Base-by-base conservation (phyloP, 2,888 invertebrate species). In the Ormyrus thymus region DNA sequence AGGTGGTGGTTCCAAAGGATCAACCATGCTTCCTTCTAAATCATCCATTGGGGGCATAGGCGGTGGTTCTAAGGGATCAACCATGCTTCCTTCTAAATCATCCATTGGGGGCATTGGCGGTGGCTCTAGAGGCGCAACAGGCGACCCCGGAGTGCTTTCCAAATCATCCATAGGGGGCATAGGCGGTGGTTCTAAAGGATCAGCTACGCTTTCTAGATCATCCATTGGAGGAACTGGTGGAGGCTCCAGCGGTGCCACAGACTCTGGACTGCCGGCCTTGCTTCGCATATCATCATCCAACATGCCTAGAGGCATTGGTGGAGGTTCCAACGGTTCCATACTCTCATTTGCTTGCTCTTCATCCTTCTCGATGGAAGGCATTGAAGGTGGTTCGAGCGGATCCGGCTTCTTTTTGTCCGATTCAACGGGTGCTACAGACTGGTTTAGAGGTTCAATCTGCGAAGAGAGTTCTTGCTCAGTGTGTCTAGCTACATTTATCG, bases 401-500 rank as follows among this genome's bases (percentile, higher is more conserved):
- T 56, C 58, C 0, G 87, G 86, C 1, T 29, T 29, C 29, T 29
- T 29, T 29, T 29, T 29, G 29, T 29, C 29, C 29, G 2, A 2
- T 29, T 29, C 29, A 29, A 29, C 29, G 29, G 87, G 87, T 58
- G 78, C 65, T 0, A 78, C 29, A 29, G 29, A 29, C 29, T 29
- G 29, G 29, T 29, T 29, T 10, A 80, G n/a, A 0, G 83, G 83
- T 7, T 81, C 89, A 4, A 90, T 88, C 71, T 90, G 89, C 9
- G 89, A 88, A 0, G 89, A 86, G 61, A 90, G 83, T 78, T 89
- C 88, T 78, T 90, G 88, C 71, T 89, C 92, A 0, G 91, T 91
- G 66, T 91, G 92, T 83, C 93, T 92, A 0, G 95, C 95, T 70
- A 95, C 92, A 83, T 94, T 94, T 86, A 95, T 94, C 80, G 95